These are phyloP conservation scores for Microctenopoma stevenorrisi DNA, from an alignment of 2,797 vertebrate species.

Conservation along the genomic window DNA sequence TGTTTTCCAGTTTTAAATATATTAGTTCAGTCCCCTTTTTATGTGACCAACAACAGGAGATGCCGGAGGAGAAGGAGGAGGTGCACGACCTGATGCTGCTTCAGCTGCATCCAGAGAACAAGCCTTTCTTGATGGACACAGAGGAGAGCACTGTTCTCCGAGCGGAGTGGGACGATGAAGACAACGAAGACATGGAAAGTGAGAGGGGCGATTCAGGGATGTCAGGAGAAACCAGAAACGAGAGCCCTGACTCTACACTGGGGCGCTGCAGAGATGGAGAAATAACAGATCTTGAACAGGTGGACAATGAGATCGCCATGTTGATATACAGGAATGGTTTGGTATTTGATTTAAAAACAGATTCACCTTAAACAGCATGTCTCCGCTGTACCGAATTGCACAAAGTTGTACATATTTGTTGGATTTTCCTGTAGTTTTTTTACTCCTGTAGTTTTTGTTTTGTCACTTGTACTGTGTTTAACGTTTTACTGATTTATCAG, in stretches of 20 bases:
- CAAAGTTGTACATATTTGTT: not conserved
- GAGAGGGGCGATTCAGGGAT: slow-evolving; percentile 19
- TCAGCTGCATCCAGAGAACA: slow-evolving; percentile 29
- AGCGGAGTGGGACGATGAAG: not conserved
- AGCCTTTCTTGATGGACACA: slow-evolving; percentile 5
- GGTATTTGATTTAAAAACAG: slow-evolving; percentile 71
- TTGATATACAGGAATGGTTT: slow-evolving; percentile 74
- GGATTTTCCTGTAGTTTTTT: no score
- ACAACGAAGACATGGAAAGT: slow-evolving; percentile 8
- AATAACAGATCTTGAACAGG: slow-evolving; percentile 33
- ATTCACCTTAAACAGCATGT: slow-evolving; percentile 33
- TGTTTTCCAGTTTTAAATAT: not conserved
- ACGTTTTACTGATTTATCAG: no score
- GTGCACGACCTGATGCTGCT: slow-evolving; percentile 59
- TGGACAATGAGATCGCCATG: slow-evolving; percentile 59
- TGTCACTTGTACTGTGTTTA: not conserved
- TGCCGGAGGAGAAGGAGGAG: slow-evolving; percentile 63
- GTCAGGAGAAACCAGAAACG: slow-evolving; percentile 28
- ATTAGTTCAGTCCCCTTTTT: slow-evolving; percentile 3
- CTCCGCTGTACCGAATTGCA: not conserved
- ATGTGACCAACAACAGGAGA: slow-evolving; percentile 47
- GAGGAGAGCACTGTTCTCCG: slow-evolving; percentile 9
- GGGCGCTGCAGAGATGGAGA: slow-evolving; percentile 28
- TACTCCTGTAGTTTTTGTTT: not conserved
- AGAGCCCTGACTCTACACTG: slow-evolving; percentile 23